Evolutionary conservation across 2,888 invertebrate species (phyloP).

Genomic region (Charanyca ferruginea): DNA sequence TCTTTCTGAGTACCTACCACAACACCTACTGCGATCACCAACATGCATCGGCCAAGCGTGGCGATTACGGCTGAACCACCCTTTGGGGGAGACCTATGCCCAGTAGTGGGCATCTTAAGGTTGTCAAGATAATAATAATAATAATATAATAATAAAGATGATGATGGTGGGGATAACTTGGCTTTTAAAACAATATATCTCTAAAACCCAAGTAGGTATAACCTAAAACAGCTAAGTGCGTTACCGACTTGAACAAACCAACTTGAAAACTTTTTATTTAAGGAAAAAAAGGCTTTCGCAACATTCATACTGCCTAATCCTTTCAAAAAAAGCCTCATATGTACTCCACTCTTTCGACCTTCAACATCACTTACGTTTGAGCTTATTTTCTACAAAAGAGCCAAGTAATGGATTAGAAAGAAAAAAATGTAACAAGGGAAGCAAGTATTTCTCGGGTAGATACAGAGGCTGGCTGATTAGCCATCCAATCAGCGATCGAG

Average conservation of each 20-base stretch:
- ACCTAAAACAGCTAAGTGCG: neutral
- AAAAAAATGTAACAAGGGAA: constrained; percentile 43
- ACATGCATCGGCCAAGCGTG: too few species aligned
- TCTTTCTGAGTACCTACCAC: too few species aligned
- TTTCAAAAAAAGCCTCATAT: constrained; percentile 9
- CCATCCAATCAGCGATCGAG: constrained; percentile 54
- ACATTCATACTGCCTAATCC: constrained; percentile 7
- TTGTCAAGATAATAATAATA: too few species aligned
- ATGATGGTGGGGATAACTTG: too few species aligned
- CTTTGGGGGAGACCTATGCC: too few species aligned
- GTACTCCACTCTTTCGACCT: constrained; percentile 8
- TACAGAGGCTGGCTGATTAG: constrained; percentile 49
- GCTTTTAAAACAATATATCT: neutral
- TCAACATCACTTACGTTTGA: constrained; percentile 39
- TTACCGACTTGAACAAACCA: neutral
- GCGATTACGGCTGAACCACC: too few species aligned
- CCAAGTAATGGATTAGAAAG: constrained; percentile 60
- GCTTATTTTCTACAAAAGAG: constrained; percentile 46
- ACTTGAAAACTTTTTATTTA: neutral
- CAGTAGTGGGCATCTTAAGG: too few species aligned
- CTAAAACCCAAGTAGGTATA: neutral
- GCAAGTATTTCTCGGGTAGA: constrained; percentile 5
- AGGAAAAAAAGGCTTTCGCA: neutral
- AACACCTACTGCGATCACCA: too few species aligned
- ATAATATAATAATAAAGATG: too few species aligned